Evolutionary conservation across 2,888 invertebrate species (phyloP).

Genomic region (Blomia tropicalis): DNA sequence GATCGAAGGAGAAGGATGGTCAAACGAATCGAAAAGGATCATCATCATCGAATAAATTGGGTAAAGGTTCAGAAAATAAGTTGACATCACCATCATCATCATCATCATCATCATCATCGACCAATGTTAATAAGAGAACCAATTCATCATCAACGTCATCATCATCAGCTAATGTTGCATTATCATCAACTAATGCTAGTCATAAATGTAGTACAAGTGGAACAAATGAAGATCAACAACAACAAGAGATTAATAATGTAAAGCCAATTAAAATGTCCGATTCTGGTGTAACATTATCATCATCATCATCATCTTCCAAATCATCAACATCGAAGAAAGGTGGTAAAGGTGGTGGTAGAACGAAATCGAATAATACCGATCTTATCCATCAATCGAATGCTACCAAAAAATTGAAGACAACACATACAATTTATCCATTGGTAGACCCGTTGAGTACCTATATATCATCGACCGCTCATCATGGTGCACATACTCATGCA

Average conservation of each 20-base stretch:
- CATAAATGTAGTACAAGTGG: no score
- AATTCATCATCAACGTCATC: no score
- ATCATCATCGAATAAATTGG: neutral
- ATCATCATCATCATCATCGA: neutral
- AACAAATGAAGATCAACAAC: neutral
- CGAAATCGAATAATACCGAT: neutral
- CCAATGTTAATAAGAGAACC: neutral
- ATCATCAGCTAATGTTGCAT: neutral
- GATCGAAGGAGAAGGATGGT: no score
- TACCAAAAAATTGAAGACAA: neutral
- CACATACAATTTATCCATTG: neutral
- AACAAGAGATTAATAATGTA: neutral
- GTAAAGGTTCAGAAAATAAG: neutral
- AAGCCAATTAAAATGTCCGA: neutral
- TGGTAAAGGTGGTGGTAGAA: neutral
- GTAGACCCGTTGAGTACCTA: neutral
- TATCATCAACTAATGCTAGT: neutral
- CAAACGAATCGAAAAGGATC: neutral
- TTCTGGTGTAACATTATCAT: neutral
- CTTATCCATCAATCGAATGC: no score
- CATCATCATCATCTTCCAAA: neutral
- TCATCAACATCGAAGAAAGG: no score
- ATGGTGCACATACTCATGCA: no score
- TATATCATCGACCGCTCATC: no score
- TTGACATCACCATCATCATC: neutral